Conservation (phyloP, 2,888 invertebrate genomes). For the Leptopterna dolabrata region DNA sequence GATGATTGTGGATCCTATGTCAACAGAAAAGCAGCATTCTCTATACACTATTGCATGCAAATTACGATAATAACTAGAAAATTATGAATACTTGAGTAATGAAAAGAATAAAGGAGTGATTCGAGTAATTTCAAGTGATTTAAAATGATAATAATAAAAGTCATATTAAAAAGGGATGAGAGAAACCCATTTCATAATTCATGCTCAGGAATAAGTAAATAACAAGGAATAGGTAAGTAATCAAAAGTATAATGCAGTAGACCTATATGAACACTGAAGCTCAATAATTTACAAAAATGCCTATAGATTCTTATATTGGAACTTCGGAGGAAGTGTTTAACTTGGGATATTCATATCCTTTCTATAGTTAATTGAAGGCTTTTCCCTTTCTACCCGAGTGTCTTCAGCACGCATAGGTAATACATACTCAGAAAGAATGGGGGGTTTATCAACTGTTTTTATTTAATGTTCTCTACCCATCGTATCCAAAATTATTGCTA, state of each 20-base stretch:
- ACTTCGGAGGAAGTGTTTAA: too few relatives aligned
- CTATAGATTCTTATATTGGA: too few relatives aligned
- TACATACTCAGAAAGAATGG: too few relatives aligned
- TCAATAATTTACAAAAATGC: too few relatives aligned
- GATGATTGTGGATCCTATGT: conserved; percentile 45
- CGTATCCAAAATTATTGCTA: too few relatives aligned
- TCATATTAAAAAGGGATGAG: neutral
- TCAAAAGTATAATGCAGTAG: neutral
- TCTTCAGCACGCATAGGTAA: too few relatives aligned
- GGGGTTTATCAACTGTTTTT: too few relatives aligned
- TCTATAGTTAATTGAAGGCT: too few relatives aligned
- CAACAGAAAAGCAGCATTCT: conserved; percentile 29
- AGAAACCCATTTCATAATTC: neutral
- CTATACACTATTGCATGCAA: conserved; percentile 29
- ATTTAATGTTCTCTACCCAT: too few relatives aligned
- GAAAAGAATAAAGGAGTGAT: neutral
- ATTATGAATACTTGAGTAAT: neutral
- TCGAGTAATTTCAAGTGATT: neutral
- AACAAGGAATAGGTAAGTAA: neutral
- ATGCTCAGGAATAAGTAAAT: neutral
- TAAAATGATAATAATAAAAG: neutral
- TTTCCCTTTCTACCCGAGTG: too few relatives aligned
- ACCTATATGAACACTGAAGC: neutral
- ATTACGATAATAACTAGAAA: conserved; percentile 33
- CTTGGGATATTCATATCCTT: too few relatives aligned